A percentile compares a stretch with the other conserved stretches of the same genome.
Evolutionary conservation across 2,888 invertebrate species (phyloP).

Genomic region (Dolichopus griseipennis): DNA sequence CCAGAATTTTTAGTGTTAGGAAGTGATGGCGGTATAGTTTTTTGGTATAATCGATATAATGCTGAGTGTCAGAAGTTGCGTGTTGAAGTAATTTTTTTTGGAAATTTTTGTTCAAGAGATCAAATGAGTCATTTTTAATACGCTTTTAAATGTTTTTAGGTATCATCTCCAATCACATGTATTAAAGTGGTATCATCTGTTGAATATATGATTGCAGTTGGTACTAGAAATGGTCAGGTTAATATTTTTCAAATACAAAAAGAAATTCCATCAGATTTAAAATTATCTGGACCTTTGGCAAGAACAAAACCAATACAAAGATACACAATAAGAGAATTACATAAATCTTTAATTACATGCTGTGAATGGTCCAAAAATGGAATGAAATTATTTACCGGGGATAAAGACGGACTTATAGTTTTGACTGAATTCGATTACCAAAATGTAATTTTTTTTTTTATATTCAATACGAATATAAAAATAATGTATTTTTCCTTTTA

Average conservation of each 20-base stretch:
- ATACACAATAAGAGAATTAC: slow-evolving; percentile 77
- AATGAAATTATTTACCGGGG: slow-evolving; percentile 85
- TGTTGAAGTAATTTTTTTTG: slow-evolving; percentile 63
- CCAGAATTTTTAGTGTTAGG: slow-evolving; percentile 76
- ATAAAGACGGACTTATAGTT: slow-evolving; percentile 74
- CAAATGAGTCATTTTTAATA: slow-evolving; percentile 20
- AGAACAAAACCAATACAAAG: slow-evolving; percentile 64
- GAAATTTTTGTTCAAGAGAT: slow-evolving; percentile 16
- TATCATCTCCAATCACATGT: slow-evolving; percentile 61
- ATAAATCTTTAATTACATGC: slow-evolving; percentile 63
- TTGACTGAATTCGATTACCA: slow-evolving; percentile 84
- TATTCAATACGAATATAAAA: not conserved
- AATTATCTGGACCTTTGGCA: slow-evolving; percentile 51
- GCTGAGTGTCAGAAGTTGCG: slow-evolving; percentile 67
- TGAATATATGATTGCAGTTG: slow-evolving; percentile 85
- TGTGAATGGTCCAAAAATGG: slow-evolving; percentile 92
- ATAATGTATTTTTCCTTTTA: slow-evolving; percentile 38
- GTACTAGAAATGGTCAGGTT: slow-evolving; percentile 67
- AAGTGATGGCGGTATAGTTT: slow-evolving; percentile 75
- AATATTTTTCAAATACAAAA: slow-evolving; percentile 84
- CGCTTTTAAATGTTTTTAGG: too few relatives aligned
- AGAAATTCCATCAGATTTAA: slow-evolving; percentile 50
- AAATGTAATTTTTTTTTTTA: slow-evolving; percentile 57
- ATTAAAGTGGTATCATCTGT: slow-evolving; percentile 77
- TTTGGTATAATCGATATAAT: slow-evolving; percentile 74